Percentiles rank a stretch among this genome's conserved stretches.
phyloP scores from a whole-genome alignment of 2,888 invertebrate species.

The Chrysolina haemoptera region DNA sequence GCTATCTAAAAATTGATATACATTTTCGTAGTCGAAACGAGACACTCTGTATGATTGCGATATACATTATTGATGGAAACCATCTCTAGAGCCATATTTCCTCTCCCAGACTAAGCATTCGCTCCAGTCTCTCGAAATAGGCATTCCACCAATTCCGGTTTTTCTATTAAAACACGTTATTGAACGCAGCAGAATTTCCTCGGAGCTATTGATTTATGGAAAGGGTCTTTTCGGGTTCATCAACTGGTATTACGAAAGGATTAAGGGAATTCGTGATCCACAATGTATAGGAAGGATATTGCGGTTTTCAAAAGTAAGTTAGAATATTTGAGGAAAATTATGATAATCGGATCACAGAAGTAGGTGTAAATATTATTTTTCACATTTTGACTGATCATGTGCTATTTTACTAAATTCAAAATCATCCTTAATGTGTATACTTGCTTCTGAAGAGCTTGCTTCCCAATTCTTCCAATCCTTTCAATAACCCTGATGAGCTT shows the following conservation, averaged over 20 bases:
- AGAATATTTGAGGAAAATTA: too few species aligned
- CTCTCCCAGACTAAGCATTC: constrained; percentile 11
- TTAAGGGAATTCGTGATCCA: background rate
- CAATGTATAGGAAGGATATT: background rate
- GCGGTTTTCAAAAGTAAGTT: too few species aligned
- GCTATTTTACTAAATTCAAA: too few species aligned
- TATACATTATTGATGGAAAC: constrained; percentile 1
- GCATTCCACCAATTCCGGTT: constrained; percentile 27
- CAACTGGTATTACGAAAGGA: constrained; percentile 28
- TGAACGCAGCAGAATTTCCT: constrained; percentile 29
- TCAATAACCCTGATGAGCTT: too few species aligned
- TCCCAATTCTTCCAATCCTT: too few species aligned
- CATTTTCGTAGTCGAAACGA: background rate
- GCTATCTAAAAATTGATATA: too few species aligned
- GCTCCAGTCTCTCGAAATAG: constrained; percentile 17
- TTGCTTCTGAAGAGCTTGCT: too few species aligned
- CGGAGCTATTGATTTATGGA: constrained; percentile 49
- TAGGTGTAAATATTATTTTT: too few species aligned
- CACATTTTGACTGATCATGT: too few species aligned
- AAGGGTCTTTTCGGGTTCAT: constrained; percentile 45
- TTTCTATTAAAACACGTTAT: constrained; percentile 35
- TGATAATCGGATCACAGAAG: too few species aligned
- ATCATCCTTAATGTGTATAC: too few species aligned
- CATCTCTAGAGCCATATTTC: background rate
- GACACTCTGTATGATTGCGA: background rate